Conservation (phyloP, 1,140 invertebrate species). For the Akabosia matsudoensis region DNA sequence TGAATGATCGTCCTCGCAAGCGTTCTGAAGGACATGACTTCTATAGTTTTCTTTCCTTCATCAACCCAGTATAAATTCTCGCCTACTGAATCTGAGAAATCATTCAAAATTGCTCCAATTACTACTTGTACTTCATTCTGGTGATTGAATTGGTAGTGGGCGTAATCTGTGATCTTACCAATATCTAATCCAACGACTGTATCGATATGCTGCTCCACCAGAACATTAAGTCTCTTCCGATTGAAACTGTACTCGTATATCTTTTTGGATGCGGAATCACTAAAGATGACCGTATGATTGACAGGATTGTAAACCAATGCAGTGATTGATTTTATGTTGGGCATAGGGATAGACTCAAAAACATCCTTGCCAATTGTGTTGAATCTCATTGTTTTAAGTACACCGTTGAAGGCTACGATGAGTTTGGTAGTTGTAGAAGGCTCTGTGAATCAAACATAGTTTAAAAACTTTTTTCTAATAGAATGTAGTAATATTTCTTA, state of each 20-base stretch:
- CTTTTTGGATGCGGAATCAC: conserved; percentile 44
- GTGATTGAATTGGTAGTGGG: neutral
- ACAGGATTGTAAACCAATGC: conserved; percentile 35
- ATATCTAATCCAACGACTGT: conserved; percentile 63
- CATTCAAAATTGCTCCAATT: neutral
- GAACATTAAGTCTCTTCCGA: conserved; percentile 41
- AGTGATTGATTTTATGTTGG: conserved; percentile 26
- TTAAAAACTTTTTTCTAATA: no score
- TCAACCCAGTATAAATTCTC: conserved; percentile 70
- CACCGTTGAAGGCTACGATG: conserved; percentile 50
- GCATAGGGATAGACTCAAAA: conserved; percentile 23
- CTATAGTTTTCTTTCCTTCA: conserved; percentile 66
- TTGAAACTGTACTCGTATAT: conserved; percentile 47
- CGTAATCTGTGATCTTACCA: conserved; percentile 50
- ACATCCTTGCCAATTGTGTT: conserved; percentile 50
- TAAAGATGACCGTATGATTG: conserved; percentile 47
- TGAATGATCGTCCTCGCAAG: conserved; percentile 49
- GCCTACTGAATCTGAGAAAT: conserved; percentile 37
- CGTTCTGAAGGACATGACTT: conserved; percentile 63
- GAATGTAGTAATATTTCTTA: conserved; percentile 22
- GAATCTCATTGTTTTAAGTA: conserved; percentile 52
- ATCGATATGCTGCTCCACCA: conserved; percentile 55
- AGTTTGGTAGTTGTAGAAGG: conserved; percentile 44
- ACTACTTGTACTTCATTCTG: neutral
- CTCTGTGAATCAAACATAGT: neutral